These are phyloP conservation scores for Drosophila pachea DNA, from an alignment of 1,140 invertebrate genomes.

Conservation along the genomic window DNA sequence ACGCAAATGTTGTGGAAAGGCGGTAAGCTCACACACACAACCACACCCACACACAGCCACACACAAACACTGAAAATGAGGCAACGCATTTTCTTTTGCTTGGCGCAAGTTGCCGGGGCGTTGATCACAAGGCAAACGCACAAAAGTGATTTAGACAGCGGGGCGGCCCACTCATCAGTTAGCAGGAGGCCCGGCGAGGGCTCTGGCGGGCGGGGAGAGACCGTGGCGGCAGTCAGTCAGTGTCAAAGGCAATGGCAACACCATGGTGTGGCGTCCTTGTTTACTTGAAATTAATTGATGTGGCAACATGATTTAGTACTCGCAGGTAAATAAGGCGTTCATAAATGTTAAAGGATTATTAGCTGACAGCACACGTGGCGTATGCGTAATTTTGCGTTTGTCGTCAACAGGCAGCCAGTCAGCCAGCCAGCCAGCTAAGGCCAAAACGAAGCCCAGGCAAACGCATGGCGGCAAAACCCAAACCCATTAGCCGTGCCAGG, in stretches of 20 bases:
- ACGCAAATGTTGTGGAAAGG: slow-evolving; percentile 43
- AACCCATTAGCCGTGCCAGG: slow-evolving; percentile 38
- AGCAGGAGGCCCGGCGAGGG: not conserved
- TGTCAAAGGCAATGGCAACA: slow-evolving; percentile 33
- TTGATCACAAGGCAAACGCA: slow-evolving; percentile 55
- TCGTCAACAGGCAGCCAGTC: slow-evolving; percentile 23
- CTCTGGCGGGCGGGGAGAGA: not conserved
- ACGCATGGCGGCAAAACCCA: slow-evolving; percentile 21
- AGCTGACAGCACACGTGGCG: slow-evolving; percentile 73
- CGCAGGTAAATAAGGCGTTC: slow-evolving; percentile 75
- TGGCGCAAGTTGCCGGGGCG: slow-evolving; percentile 19
- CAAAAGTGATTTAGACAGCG: slow-evolving; percentile 73
- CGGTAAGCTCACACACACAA: not conserved
- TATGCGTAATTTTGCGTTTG: slow-evolving; percentile 68
- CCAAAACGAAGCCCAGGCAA: slow-evolving; percentile 12
- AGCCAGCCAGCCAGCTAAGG: no score
- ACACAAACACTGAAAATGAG: slow-evolving; percentile 43
- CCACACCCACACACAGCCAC: not conserved
- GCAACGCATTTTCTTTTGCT: slow-evolving; percentile 43
- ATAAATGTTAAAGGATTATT: slow-evolving; percentile 78
- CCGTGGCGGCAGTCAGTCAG: slow-evolving; percentile 40
- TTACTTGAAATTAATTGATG: slow-evolving; percentile 76
- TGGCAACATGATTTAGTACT: slow-evolving; percentile 77
- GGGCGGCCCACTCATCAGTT: slow-evolving; percentile 62
- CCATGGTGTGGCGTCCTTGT: slow-evolving; percentile 38